Conservation (phyloP, 2,797 vertebrate species). For the Alectoris magna region DNA sequence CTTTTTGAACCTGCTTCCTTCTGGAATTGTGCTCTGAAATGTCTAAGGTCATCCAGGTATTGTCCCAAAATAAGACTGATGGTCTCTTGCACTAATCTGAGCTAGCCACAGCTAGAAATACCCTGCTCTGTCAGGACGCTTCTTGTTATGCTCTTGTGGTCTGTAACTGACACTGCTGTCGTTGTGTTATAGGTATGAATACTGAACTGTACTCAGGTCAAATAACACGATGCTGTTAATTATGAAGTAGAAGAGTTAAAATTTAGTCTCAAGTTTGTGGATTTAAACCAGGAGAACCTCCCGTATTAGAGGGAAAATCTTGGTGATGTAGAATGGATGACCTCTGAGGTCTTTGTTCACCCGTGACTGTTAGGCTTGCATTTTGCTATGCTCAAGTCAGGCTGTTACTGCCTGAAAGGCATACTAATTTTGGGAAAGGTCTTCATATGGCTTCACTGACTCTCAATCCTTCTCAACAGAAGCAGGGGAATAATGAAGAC, state of each 20-base stretch:
- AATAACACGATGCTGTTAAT: neutral
- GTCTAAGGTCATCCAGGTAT: neutral
- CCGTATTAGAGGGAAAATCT: neutral
- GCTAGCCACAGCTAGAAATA: neutral
- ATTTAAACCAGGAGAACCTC: neutral
- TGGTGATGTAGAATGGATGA: rapidly evolving
- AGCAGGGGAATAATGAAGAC: neutral
- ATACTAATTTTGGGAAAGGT: neutral
- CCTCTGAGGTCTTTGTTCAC: neutral
- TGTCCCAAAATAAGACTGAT: neutral
- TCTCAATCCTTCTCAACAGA: neutral
- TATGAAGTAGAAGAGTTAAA: neutral
- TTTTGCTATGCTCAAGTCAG: neutral
- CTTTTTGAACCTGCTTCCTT: neutral
- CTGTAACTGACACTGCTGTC: neutral
- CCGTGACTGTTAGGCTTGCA: neutral
- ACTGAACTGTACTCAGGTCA: neutral
- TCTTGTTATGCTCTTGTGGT: neutral
- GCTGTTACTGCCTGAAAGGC: neutral
- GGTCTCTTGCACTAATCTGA: neutral
- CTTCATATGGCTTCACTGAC: neutral
- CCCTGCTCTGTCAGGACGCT: rapidly evolving
- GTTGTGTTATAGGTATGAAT: neutral
- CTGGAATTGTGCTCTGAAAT: neutral
- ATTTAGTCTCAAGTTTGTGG: neutral